These are phyloP conservation scores for Eremobia ochroleuca DNA, from an alignment of 2,888 invertebrate genomes.

Conservation along the genomic window DNA sequence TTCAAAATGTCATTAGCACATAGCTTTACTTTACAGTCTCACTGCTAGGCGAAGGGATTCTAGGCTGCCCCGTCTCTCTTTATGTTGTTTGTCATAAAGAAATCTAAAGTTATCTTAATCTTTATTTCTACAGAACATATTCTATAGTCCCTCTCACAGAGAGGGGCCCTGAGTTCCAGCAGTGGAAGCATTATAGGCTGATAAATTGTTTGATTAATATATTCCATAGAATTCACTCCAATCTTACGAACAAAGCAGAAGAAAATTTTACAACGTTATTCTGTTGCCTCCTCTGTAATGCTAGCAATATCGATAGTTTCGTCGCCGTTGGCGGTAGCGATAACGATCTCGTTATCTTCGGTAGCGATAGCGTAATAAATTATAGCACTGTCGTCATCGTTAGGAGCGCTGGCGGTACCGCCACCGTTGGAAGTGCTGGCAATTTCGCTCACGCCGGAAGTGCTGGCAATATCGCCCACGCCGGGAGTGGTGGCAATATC, in stretches of 20 bases:
- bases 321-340: background rate
- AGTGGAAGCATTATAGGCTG: background rate
- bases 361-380: background rate
- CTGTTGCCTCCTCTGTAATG: slow-evolving; percentile 6
- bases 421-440: background rate
- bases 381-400: slow-evolving; percentile 16
- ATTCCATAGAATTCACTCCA: slow-evolving; percentile 35
- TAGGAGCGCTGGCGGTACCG: background rate
- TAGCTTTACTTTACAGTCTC: background rate
- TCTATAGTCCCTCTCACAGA: slow-evolving; percentile 20
- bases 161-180: slow-evolving; percentile 11
- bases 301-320: background rate
- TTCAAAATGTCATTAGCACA: background rate
- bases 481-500: background rate
- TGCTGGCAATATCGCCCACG: background rate
- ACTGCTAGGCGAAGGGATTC: background rate
- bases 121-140: background rate
- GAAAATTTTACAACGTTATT: slow-evolving; percentile 15
- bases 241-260: background rate
- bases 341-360: background rate
- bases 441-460: background rate
- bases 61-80: background rate
- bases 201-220: background rate
- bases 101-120: background rate
- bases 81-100: background rate